These are phyloP conservation scores for Platycheirus albimanus DNA, from an alignment of 2,888 invertebrate genomes.

Conservation along the genomic window DNA sequence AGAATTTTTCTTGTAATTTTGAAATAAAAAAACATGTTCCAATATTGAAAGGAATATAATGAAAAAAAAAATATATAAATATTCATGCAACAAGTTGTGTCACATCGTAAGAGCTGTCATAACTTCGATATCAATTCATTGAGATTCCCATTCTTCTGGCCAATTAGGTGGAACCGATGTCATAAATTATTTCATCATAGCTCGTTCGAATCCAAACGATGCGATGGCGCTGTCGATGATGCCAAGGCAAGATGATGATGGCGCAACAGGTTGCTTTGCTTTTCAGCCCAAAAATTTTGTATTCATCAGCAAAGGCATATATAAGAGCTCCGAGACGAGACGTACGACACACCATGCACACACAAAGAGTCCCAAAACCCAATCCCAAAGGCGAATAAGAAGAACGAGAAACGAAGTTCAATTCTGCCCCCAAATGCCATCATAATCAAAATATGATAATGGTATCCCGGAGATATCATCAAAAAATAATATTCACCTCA, in stretches of 20 bases:
- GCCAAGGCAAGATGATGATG: conserved; percentile 25
- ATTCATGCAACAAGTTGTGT: conserved; percentile 65
- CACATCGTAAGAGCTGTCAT: conserved; percentile 73
- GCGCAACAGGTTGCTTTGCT: conserved; percentile 64
- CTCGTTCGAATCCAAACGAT: conserved; percentile 3
- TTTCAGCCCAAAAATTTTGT: conserved; percentile 33
- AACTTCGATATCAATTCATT: conserved; percentile 71
- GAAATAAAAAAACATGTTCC: conserved; percentile 23
- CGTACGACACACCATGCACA: neutral
- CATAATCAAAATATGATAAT: conserved; percentile 68
- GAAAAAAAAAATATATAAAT: conserved; percentile 32
- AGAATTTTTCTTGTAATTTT: conserved; percentile 58
- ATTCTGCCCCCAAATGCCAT: conserved; percentile 42
- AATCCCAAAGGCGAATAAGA: neutral
- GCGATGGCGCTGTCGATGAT: too few relatives aligned
- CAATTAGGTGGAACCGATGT: conserved; percentile 68
- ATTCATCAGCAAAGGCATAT: too few relatives aligned
- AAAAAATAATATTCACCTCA: conserved; percentile 63
- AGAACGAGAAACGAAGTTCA: neutral
- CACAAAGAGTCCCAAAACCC: neutral
- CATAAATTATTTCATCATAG: conserved; percentile 57
- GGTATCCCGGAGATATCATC: conserved; percentile 70
- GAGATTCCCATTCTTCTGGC: conserved; percentile 33
- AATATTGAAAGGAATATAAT: conserved; percentile 24
- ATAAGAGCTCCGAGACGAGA: neutral